Evolutionary conservation across 2,113 vertebrate species (phyloP).

Genomic region (Ascaphus truei): DNA sequence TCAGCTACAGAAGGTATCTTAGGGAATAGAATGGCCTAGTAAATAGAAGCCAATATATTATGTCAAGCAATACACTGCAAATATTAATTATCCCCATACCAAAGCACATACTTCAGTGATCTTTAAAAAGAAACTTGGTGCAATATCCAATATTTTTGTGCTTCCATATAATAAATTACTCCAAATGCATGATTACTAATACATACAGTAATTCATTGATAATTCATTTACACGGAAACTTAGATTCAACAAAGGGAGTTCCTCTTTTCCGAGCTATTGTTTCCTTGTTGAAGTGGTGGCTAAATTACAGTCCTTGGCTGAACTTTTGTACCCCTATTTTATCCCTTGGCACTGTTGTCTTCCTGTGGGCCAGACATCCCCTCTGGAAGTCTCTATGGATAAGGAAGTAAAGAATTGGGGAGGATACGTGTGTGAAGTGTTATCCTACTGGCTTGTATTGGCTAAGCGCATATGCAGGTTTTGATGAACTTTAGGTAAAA

Average conservation of each 20-base stretch:
- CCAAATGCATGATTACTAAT: too few species aligned
- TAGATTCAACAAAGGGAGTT: not conserved
- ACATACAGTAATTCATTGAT: not conserved
- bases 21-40: too few species aligned
- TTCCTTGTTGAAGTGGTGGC: slow-evolving; percentile 14
- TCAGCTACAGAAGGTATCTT: too few species aligned
- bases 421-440: slow-evolving; percentile 20
- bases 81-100: too few species aligned
- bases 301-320: slow-evolving; percentile 23
- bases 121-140: too few species aligned
- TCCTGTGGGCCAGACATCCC: slow-evolving; percentile 17
- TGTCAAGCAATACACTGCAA: too few species aligned
- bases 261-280: slow-evolving; percentile 5
- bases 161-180: too few species aligned
- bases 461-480: not conserved
- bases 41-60: too few species aligned
- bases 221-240: not conserved
- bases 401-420: slow-evolving; percentile 12
- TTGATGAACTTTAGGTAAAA: slow-evolving; percentile 3
- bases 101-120: too few species aligned
- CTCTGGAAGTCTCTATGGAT: slow-evolving; percentile 12
- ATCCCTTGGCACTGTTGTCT: slow-evolving; percentile 22
- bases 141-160: too few species aligned
- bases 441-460: slow-evolving; percentile 1
- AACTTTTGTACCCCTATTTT: slow-evolving; percentile 17